Evolutionary conservation across 1,140 invertebrate species (phyloP).

Genomic region (Drosophila kepulauana): DNA sequence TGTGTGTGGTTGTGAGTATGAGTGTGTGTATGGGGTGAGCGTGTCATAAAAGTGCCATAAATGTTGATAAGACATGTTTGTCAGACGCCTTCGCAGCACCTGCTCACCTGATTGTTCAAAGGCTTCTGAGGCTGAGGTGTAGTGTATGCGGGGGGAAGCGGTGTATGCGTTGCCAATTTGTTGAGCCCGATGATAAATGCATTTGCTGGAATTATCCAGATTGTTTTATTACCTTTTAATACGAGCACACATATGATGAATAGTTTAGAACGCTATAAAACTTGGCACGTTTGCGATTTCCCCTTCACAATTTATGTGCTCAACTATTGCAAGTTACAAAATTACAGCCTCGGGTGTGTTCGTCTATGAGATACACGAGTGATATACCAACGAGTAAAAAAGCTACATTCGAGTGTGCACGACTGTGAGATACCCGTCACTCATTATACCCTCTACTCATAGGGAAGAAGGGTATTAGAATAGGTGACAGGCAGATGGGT

Average conservation of each 20-base stretch:
- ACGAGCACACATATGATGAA: constrained; percentile 7
- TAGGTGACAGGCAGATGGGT: too few relatives aligned
- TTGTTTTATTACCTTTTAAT: constrained; percentile 56
- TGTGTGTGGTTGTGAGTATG: background rate
- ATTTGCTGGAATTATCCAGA: constrained; percentile 46
- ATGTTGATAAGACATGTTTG: constrained; percentile 80
- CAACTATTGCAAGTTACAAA: too few relatives aligned
- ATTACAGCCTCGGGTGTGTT: too few relatives aligned
- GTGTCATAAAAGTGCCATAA: constrained; percentile 74
- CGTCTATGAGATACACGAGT: too few relatives aligned
- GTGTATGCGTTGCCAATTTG: constrained; percentile 48
- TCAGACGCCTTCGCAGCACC: constrained; percentile 38
- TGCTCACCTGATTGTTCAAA: constrained; percentile 32
- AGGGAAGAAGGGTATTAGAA: too few relatives aligned
- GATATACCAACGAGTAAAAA: too few relatives aligned
- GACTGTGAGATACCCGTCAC: too few relatives aligned
- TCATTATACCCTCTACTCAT: too few relatives aligned
- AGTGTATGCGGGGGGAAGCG: background rate
- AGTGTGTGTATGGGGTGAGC: constrained; percentile 17
- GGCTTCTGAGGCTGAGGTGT: background rate
- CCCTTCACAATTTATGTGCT: constrained; percentile 53
- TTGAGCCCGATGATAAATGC: constrained; percentile 55
- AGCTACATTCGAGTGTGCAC: too few relatives aligned
- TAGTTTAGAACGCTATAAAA: constrained; percentile 29
- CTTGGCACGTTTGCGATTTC: constrained; percentile 37